Evolutionary conservation across 2,888 invertebrate genomes (phyloP), one percentile per base, ranked within the genome.

Genomic region (Cordilura impudica): DNA sequence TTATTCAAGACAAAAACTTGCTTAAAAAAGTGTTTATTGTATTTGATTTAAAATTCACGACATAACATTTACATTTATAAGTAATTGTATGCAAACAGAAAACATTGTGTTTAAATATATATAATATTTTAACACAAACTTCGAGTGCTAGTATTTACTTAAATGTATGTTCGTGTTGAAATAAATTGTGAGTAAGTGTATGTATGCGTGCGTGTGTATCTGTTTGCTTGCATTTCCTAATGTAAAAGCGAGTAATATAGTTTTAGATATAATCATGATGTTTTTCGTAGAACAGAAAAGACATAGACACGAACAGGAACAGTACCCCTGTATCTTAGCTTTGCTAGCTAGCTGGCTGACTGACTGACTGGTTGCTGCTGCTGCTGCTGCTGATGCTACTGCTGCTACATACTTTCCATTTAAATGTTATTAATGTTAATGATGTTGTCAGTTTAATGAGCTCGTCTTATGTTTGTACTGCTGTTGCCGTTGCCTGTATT

Each of bases 361-460:
- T 54, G 35, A 35, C 16, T 26, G 2, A n/a, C 21, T 16, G 16
- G 16, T 35, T 12, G 19, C n/a, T 35, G 7, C 12, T 60, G 56
- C 10, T 47, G 16, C 10, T 43, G 23, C 39, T 39, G 51, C 19
- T 56, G 7, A 1, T 23, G 8, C 35, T 21, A 23, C 35, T 51
- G 39, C 35, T 16, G 8, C 35, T 21, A 23, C 35, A 43, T 39
- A 23, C 12, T 67, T 60, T 74, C 61, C 61, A 56, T 49, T 71
- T 49, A 61, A 71, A 75, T 61, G 66, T 67, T 75, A 71, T 79
- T 71, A 79, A 79, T 79, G 79, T 79, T 79, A 79, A 79, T 79
- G 79, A 79, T 79, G 75, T 71, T 75, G 79, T 75, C 74, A 75
- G 75, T 75, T 79, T 75, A 75, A 79, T 79, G 79, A 75, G 78